Conservation (phyloP, 2,888 invertebrate genomes). For the Orchestes rusci region DNA sequence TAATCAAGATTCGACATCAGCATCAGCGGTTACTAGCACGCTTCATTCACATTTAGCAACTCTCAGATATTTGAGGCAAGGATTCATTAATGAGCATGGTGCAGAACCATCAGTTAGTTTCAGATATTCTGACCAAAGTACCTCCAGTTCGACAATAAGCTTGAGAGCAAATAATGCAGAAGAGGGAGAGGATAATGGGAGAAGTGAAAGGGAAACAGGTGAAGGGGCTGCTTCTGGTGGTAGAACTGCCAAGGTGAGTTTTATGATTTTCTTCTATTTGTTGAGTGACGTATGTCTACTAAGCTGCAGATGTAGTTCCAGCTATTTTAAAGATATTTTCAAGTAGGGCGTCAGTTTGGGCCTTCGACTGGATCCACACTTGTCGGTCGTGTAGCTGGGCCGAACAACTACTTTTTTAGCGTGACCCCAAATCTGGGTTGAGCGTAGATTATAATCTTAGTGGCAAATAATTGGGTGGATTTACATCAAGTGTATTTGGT, state of each 20-base stretch:
- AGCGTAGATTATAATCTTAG: too few relatives aligned
- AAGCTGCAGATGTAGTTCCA: too few relatives aligned
- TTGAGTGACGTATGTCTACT: too few relatives aligned
- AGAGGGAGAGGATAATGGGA: slow-evolving; percentile 4
- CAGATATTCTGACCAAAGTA: slow-evolving; percentile 54
- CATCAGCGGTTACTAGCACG: slow-evolving; percentile 36
- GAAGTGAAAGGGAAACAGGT: slow-evolving; percentile 5
- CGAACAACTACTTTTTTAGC: too few relatives aligned
- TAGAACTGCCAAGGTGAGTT: slow-evolving; percentile 16
- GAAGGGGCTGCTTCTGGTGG: slow-evolving; percentile 6
- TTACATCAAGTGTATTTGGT: too few relatives aligned
- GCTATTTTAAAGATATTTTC: too few relatives aligned
- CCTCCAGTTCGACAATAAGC: slow-evolving; percentile 53
- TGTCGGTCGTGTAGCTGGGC: too few relatives aligned
- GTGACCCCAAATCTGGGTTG: too few relatives aligned
- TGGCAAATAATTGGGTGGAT: too few relatives aligned
- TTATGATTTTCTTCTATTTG: background rate
- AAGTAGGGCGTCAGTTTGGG: too few relatives aligned
- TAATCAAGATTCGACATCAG: slow-evolving; percentile 6
- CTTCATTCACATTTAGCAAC: slow-evolving; percentile 40
- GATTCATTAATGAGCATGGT: slow-evolving; percentile 50
- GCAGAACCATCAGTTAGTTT: slow-evolving; percentile 53
- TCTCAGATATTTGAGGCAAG: slow-evolving; percentile 46
- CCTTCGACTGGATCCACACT: too few relatives aligned
- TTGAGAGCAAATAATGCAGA: slow-evolving; percentile 44